Evolutionary conservation across 1,140 invertebrate genomes (phyloP).

Genomic region (Sinella curviseta): DNA sequence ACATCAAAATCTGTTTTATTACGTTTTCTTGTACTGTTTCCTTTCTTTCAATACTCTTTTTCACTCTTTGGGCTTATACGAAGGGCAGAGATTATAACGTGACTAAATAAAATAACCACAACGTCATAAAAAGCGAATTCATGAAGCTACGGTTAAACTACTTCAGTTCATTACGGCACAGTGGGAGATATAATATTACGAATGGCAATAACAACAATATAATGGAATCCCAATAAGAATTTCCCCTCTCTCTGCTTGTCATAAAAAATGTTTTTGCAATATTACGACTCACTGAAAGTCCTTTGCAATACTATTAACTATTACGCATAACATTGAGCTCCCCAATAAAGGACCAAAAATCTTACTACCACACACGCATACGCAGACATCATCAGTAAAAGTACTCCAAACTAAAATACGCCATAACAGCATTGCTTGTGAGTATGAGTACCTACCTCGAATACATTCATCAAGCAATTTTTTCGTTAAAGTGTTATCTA

Average conservation of each 20-base stretch:
- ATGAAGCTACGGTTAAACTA: conserved; percentile 17
- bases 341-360: background rate
- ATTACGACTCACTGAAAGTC: background rate
- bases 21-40: no score
- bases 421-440: no score
- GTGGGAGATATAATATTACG: background rate
- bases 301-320: background rate
- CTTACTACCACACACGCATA: no score
- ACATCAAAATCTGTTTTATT: background rate
- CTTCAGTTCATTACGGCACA: conserved; percentile 16
- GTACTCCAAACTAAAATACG: no score
- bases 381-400: no score
- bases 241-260: background rate
- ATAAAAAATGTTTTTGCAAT: conserved; percentile 11
- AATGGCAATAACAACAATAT: background rate
- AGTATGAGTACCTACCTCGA: no score
- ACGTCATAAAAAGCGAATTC: background rate
- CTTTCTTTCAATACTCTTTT: no score
- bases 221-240: background rate
- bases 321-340: background rate
- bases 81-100: background rate
- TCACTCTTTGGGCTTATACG: no score
- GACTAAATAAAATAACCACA: conserved; percentile 13
- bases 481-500: no score
- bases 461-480: no score